Evolutionary conservation across 30 jellyfish, hydroid and myxozoan species (phyloP).

Genomic region (Chrysaora quinquecirrha): DNA sequence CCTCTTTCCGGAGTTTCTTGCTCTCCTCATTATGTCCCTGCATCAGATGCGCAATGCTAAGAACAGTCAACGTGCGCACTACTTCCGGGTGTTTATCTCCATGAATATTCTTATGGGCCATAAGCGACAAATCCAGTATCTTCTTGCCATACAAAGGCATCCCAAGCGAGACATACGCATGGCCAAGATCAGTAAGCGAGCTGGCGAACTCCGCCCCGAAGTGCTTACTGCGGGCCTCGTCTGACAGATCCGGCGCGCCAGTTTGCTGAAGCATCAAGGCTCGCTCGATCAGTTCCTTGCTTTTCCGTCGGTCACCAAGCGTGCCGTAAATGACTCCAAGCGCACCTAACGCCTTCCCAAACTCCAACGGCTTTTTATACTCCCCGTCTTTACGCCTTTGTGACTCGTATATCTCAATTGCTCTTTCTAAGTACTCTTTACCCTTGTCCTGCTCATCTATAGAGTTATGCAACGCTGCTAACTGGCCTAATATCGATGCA

Average conservation of each 20-base stretch:
- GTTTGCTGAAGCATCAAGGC: slow-evolving; percentile 95
- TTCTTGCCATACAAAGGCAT: slow-evolving; percentile 94
- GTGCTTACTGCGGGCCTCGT: slow-evolving; percentile 84
- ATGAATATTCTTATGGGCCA: slow-evolving; percentile 91
- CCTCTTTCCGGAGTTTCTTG: slow-evolving; percentile 81
- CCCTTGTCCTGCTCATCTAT: slow-evolving; percentile 68
- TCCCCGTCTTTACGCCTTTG: slow-evolving; percentile 93
- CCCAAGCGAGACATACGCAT: slow-evolving; percentile 92
- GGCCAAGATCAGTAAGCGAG: slow-evolving; percentile 94
- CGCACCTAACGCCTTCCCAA: slow-evolving; percentile 80
- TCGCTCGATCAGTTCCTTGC: slow-evolving; percentile 93
- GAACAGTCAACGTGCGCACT: slow-evolving; percentile 83
- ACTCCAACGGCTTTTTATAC: slow-evolving; percentile 85
- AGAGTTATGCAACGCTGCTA: slow-evolving; percentile 71
- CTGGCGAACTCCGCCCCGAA: slow-evolving; percentile 98
- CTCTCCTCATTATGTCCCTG: slow-evolving; percentile 98
- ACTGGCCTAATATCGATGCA: slow-evolving; percentile 71
- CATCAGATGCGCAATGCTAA: slow-evolving; percentile 96
- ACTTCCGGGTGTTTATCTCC: slow-evolving; percentile 99
- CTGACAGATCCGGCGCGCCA: slow-evolving; percentile 95
- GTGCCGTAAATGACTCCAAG: slow-evolving; percentile 88
- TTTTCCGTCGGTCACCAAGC: slow-evolving; percentile 70
- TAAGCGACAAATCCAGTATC: slow-evolving; percentile 86
- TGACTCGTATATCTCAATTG: slow-evolving; percentile 84
- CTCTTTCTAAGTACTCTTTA: slow-evolving; percentile 57